phyloP scores from a whole-genome alignment of 2,113 vertebrate genomes.

The Salvelinus fontinalis region DNA sequence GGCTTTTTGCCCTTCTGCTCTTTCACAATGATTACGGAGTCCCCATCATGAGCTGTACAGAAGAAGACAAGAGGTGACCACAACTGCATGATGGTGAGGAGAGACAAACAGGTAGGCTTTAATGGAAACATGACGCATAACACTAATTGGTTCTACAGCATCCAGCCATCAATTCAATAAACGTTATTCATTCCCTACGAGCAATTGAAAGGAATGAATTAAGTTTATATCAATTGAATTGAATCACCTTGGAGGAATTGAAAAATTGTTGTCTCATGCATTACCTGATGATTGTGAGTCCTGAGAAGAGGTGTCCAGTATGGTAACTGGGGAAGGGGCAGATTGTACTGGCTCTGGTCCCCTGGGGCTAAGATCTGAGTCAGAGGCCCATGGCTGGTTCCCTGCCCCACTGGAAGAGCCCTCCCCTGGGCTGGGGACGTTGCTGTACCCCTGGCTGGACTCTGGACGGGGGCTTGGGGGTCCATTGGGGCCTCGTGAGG shows the following conservation, averaged over 20 bases:
- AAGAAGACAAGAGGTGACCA: background rate
- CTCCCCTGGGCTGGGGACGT: constrained; percentile 66
- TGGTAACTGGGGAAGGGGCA: constrained; percentile 59
- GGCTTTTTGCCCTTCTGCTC: constrained; percentile 81
- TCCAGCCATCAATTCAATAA: too few relatives aligned
- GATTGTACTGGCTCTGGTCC: constrained; percentile 38
- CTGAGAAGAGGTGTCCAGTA: constrained; percentile 74
- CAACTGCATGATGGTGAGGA: too few relatives aligned
- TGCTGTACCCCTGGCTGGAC: constrained; percentile 70
- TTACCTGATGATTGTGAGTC: constrained; percentile 77
- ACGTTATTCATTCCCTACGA: too few relatives aligned
- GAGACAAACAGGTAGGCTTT: background rate
- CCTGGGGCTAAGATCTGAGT: constrained; percentile 46
- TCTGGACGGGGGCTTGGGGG: constrained; percentile 57
- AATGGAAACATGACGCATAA: background rate
- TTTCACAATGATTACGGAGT: constrained; percentile 90
- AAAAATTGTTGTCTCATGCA: background rate
- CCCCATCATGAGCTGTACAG: constrained; percentile 75
- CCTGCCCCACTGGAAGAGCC: constrained; percentile 49
- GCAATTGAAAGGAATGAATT: too few relatives aligned
- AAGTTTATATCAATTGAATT: too few relatives aligned
- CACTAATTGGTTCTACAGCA: background rate
- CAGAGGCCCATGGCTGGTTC: constrained; percentile 54
- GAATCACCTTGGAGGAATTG: too few relatives aligned
- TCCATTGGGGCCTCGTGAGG: constrained; percentile 61